Percentiles rank a stretch among this genome's conserved stretches.
These are phyloP conservation scores for Pygmarrhopalites habei DNA, from an alignment of 1,140 invertebrate species.

Conservation along the genomic window DNA sequence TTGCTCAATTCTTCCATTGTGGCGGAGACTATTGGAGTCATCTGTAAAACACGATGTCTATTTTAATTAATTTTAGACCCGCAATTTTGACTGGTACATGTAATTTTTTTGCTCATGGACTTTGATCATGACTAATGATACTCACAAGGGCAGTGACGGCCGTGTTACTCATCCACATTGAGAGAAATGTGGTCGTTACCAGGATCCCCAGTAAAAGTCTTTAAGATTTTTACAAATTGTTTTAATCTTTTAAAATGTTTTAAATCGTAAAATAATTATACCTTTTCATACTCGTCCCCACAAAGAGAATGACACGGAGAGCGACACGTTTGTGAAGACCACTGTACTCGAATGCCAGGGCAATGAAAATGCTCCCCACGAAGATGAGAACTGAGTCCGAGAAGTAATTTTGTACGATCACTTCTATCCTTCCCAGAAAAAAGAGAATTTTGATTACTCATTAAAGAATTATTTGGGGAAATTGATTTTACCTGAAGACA, in stretches of 20 bases:
- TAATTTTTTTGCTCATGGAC: no score
- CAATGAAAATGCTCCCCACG: background rate
- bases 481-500: no score
- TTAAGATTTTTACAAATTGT: background rate
- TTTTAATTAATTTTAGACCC: no score
- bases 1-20: no score
- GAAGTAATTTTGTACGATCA: background rate
- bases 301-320: background rate
- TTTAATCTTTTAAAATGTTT: background rate
- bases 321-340: background rate
- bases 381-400: background rate
- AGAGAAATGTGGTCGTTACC: background rate
- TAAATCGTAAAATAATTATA: background rate
- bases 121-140: no score
- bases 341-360: background rate
- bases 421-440: no score
- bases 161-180: background rate
- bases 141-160: background rate
- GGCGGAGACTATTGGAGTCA: background rate
- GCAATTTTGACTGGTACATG: no score
- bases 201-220: background rate
- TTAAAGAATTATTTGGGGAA: no score
- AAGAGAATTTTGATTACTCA: no score
- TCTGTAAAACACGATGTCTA: no score
- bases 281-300: background rate